Evolutionary conservation across 2,113 vertebrate species (phyloP).

Genomic region (Ptyas mucosa): DNA sequence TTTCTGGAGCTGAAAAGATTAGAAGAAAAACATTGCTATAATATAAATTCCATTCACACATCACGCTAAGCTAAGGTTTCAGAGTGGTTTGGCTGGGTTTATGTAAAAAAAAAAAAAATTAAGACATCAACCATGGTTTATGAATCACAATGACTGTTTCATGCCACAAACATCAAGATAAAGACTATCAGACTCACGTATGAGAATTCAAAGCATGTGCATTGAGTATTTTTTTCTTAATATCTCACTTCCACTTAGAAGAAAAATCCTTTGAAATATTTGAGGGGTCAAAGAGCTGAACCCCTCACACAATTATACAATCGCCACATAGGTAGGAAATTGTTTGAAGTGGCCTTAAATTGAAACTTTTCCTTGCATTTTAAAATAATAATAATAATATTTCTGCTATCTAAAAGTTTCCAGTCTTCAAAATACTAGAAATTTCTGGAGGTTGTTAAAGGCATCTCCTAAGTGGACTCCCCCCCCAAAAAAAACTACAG

Average conservation of each 20-base stretch:
- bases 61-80: background rate
- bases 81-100: background rate
- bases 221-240: background rate
- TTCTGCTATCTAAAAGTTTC: background rate
- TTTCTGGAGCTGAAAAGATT: slow-evolving; percentile 72
- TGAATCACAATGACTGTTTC: background rate
- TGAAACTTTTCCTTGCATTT: background rate
- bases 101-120: background rate
- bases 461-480: background rate
- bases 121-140: background rate
- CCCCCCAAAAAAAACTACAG: background rate
- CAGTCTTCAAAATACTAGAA: background rate
- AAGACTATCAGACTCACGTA: background rate
- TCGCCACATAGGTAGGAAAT: background rate
- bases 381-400: no score
- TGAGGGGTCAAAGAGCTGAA: background rate
- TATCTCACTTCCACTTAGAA: background rate
- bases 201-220: background rate
- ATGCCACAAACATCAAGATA: background rate
- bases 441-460: background rate
- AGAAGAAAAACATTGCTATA: background rate
- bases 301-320: background rate
- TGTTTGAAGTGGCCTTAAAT: background rate
- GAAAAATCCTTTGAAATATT: background rate
- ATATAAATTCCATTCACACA: background rate